These are phyloP conservation scores for Ophion obscuratus DNA, from an alignment of 2,888 invertebrate genomes.

Conservation along the genomic window DNA sequence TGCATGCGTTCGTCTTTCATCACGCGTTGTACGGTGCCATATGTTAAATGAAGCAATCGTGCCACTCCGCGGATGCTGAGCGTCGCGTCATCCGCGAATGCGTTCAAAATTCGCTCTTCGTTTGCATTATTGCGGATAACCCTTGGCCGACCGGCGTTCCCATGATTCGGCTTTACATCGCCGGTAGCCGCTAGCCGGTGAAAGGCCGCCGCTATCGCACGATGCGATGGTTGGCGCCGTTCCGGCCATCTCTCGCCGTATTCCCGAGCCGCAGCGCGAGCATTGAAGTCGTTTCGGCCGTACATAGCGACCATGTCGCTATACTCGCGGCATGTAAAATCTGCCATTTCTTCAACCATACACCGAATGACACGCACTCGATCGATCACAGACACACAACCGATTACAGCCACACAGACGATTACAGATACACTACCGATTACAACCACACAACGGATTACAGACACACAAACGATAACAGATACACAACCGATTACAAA, in stretches of 20 bases:
- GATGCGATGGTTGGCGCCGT: neutral
- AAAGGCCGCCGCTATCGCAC: neutral
- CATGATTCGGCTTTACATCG: conserved; percentile 1
- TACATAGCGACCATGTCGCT: neutral
- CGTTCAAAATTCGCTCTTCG: neutral
- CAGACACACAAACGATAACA: too few relatives aligned
- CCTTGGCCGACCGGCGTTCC: neutral
- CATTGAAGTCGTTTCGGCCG: too few relatives aligned
- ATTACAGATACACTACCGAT: too few relatives aligned
- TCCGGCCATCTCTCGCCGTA: neutral
- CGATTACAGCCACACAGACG: too few relatives aligned
- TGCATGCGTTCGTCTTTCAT: conserved; percentile 1
- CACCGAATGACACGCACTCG: too few relatives aligned
- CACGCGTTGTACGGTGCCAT: neutral
- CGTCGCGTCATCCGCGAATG: neutral
- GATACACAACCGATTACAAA: too few relatives aligned
- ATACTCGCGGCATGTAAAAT: neutral
- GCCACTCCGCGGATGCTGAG: neutral
- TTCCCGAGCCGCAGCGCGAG: neutral
- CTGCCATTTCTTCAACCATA: neutral
- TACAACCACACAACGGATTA: too few relatives aligned
- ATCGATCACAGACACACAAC: too few relatives aligned
- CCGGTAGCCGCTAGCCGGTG: neutral
- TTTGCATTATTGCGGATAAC: neutral
- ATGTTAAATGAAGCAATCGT: neutral